Evolutionary conservation across 2,888 invertebrate genomes (phyloP).

Genomic region (Eupithecia abbreviata): DNA sequence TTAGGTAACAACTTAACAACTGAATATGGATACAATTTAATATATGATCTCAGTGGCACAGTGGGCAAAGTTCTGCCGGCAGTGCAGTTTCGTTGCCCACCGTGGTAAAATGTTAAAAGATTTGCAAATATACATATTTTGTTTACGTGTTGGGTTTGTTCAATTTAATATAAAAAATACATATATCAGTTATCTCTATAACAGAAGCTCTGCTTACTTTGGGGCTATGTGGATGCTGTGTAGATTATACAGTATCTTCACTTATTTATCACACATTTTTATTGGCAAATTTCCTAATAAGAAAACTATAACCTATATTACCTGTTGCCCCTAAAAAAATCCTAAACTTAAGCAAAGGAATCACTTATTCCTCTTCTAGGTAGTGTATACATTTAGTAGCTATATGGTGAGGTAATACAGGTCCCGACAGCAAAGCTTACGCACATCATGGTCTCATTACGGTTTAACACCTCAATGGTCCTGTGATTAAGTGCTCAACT

Average conservation of each 20-base stretch:
- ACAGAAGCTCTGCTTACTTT: neutral
- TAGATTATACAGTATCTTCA: neutral
- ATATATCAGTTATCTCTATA: neutral
- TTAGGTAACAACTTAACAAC: slow-evolving; percentile 1
- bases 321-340: neutral
- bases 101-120: neutral
- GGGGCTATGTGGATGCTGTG: neutral
- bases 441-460: slow-evolving; percentile 26
- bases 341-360: neutral
- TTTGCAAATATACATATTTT: neutral
- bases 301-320: neutral
- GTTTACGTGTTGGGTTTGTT: neutral
- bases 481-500: slow-evolving; percentile 31
- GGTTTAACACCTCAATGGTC: slow-evolving; percentile 31
- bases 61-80: neutral
- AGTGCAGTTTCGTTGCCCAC: neutral
- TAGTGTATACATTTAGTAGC: neutral
- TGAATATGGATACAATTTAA: neutral
- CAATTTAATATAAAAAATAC: neutral
- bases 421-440: slow-evolving; percentile 18
- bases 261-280: neutral
- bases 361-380: neutral
- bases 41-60: neutral
- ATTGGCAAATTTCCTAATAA: neutral
- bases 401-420: neutral